These are phyloP conservation scores for Lindbergichthys nudifrons DNA, from an alignment of 2,797 vertebrate species.

Conservation along the genomic window DNA sequence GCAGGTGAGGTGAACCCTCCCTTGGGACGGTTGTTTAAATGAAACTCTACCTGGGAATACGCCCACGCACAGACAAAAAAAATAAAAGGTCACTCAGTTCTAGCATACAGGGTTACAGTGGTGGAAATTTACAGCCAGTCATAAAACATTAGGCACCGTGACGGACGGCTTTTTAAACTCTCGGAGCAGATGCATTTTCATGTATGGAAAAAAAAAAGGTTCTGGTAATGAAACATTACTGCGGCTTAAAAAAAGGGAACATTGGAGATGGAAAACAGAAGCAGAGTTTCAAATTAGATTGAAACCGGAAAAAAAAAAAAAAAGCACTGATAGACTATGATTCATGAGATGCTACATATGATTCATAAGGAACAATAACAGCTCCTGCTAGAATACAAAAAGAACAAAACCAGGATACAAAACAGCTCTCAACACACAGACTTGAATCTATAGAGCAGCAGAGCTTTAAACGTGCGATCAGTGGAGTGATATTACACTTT, in stretches of 20 bases:
- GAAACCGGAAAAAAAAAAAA: slow-evolving; percentile 22
- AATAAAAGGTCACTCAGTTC: slow-evolving; percentile 23
- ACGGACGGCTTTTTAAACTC: slow-evolving; percentile 28
- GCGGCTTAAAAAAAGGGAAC: slow-evolving; percentile 11
- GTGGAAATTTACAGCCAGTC: slow-evolving; percentile 69
- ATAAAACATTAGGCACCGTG: slow-evolving; percentile 53
- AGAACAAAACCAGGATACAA: slow-evolving; percentile 50
- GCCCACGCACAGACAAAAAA: slow-evolving; percentile 50
- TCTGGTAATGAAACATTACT: slow-evolving; percentile 9
- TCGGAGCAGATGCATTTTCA: slow-evolving; percentile 32
- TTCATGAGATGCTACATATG: slow-evolving; percentile 21
- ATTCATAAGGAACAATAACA: slow-evolving; percentile 24
- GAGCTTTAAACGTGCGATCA: slow-evolving; percentile 69
- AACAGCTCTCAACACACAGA: slow-evolving; percentile 51
- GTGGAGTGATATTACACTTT: slow-evolving; percentile 69
- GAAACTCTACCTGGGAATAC: slow-evolving; percentile 61
- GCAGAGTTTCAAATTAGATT: slow-evolving; percentile 5
- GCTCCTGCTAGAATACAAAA: slow-evolving; percentile 34
- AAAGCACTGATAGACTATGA: slow-evolving; percentile 15
- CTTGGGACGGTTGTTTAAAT: slow-evolving; percentile 60
- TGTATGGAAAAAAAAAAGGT: slow-evolving; percentile 1
- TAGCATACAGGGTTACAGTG: slow-evolving; percentile 51
- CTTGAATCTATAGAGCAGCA: slow-evolving; percentile 66
- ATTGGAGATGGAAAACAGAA: slow-evolving; percentile 25
- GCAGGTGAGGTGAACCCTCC: slow-evolving; percentile 47